phyloP scores from a whole-genome alignment of 2,113 vertebrate species.

The Loxodonta africana region DNA sequence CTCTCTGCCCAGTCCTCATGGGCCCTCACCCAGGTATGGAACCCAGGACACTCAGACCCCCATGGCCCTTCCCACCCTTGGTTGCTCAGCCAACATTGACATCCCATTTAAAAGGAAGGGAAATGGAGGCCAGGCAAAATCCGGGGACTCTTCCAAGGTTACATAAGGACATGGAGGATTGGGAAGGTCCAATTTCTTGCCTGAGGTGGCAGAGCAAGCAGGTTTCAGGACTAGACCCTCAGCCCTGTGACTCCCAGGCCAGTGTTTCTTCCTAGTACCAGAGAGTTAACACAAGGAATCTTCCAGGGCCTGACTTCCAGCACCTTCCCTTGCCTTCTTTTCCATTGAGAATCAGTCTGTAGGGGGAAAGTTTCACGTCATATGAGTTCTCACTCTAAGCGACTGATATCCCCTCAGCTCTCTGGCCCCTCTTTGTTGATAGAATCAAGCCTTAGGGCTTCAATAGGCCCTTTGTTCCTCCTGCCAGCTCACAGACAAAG shows the following conservation, averaged over 20 bases:
- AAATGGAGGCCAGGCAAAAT: not conserved
- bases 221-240: not conserved
- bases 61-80: not conserved
- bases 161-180: not conserved
- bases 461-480: constrained; percentile 74
- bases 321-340: not conserved
- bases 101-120: not conserved
- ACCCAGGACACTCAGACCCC: not conserved
- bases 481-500: constrained; percentile 69
- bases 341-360: not conserved
- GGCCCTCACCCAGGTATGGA: constrained; percentile 83
- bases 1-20: constrained; percentile 12
- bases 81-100: not conserved
- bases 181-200: not conserved
- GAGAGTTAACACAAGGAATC: not conserved
- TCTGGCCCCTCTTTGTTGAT: not conserved
- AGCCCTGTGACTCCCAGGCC: not conserved
- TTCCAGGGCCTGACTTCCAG: not conserved
- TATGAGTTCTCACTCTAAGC: not conserved
- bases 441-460: not conserved
- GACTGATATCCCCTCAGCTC: constrained; percentile 54
- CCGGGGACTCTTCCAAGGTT: not conserved
- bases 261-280: not conserved
- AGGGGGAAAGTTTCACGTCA: not conserved
- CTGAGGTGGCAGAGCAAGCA: not conserved